Conservation (phyloP, 2,113 vertebrate genomes). For the Mastomys coucha region DNA sequence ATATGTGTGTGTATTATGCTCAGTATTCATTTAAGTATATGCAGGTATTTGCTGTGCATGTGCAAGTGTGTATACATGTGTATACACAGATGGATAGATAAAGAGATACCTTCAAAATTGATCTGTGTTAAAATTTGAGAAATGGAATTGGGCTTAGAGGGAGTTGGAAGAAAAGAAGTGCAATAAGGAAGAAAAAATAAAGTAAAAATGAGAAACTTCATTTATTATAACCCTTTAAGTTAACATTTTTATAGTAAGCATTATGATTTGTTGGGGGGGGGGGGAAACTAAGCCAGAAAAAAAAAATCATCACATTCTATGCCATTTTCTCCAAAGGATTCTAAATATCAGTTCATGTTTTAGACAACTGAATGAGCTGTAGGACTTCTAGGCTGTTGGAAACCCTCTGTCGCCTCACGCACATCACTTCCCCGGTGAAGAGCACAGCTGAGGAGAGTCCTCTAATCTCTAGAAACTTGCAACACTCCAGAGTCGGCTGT, state of each 20-base stretch:
- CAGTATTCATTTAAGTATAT: neutral
- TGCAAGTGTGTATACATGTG: neutral
- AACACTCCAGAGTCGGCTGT: neutral
- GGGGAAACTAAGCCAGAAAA: neutral
- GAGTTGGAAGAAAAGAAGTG: neutral
- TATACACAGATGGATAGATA: neutral
- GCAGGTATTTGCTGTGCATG: neutral
- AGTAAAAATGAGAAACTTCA: constrained; percentile 15
- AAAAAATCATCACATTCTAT: constrained; percentile 22
- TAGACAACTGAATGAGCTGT: neutral
- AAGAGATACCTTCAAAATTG: neutral
- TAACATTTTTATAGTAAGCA: constrained; percentile 45
- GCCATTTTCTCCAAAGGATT: constrained; percentile 19
- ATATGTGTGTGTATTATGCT: neutral
- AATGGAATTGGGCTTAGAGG: neutral
- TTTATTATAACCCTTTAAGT: neutral
- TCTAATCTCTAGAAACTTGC: neutral
- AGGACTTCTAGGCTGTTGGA: neutral
- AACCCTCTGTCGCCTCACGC: neutral
- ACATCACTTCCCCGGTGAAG: neutral
- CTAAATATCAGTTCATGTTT: constrained; percentile 28
- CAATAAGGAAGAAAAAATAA: neutral
- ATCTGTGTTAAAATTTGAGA: neutral
- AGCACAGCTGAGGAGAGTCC: neutral
- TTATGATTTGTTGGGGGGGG: neutral